Evolutionary conservation across 1,140 invertebrate species (phyloP), one percentile per base, ranked within the genome.

Genomic region (Drosophila tristis): DNA sequence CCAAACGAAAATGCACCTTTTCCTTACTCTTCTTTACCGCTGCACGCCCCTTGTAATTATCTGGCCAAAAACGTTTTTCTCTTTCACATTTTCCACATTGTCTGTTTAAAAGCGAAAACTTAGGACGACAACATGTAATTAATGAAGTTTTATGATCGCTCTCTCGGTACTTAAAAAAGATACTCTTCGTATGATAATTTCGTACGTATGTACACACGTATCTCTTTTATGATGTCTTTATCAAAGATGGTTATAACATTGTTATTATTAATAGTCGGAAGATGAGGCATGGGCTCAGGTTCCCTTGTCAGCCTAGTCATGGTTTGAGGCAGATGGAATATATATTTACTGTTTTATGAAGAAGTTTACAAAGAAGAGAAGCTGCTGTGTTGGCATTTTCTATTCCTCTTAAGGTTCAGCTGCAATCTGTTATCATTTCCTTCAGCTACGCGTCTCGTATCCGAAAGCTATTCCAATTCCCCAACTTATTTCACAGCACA

Each of bases 81-180:
- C 42, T 61, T 43, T 25, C 35, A 4, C 31, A 44, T 16, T 50
- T 67, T 45, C 54, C 65, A 25, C 66, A 47, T 48, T 55, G 55
- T 68, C 29, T 66, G 11, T 15, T 43, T 43, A 55, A 57, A 39
- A 59, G 48, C 59, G 57, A 70, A 70, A 70, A 66, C 64, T n/a
- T n/a, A 1, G 63, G 66, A 55, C 56, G 66, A 55, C 56, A 76
- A 51, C 63, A 6, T 76, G 56, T 87, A 68, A 86, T 86, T 86
- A 86, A 86, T 86, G 82, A 75, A 78, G 39, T 81, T 74, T 73
- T 51, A 31, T 48, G 62, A 82, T 80, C 74, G 35, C 35, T 64
- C 43, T 57, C 31, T 50, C 43, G 29, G 48, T 64, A 54, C n/a
- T 55, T 25, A 66, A 59, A 48, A 60, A 74, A 57, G 51, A 13